Evolutionary conservation across 2,113 vertebrate species (phyloP).

Genomic region (Cyphomyrus discorhynchus): DNA sequence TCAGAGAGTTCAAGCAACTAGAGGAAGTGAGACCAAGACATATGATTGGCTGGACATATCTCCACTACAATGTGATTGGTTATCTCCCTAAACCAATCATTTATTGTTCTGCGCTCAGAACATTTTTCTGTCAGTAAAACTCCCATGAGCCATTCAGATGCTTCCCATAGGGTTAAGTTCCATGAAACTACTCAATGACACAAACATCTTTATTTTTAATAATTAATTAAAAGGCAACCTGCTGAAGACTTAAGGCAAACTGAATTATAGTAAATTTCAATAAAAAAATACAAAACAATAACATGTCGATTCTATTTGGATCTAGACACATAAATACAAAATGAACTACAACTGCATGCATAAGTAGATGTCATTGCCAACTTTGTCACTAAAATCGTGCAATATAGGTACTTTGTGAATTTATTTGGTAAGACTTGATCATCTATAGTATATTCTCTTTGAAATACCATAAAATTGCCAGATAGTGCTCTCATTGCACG

Average conservation of each 20-base stretch:
- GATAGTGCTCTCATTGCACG: background rate
- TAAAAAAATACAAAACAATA: background rate
- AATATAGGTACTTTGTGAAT: background rate
- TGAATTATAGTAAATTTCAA: background rate
- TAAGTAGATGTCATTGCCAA: background rate
- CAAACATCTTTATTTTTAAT: background rate
- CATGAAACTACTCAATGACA: background rate
- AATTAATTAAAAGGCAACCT: background rate
- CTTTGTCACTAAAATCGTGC: background rate
- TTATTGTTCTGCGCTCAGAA: too few relatives aligned
- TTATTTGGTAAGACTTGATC: background rate
- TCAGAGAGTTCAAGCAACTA: background rate
- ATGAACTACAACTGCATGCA: background rate
- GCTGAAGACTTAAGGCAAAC: background rate
- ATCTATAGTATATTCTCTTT: background rate
- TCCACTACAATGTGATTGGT: background rate
- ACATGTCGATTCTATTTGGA: background rate
- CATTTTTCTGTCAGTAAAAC: too few relatives aligned
- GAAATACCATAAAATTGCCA: background rate
- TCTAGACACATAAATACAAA: background rate
- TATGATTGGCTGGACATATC: background rate
- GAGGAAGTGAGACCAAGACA: background rate
- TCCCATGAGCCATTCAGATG: background rate
- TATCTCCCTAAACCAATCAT: background rate
- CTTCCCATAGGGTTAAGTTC: background rate